Evolutionary conservation across 2,113 vertebrate genomes (phyloP), one percentile per base, ranked within the genome.

Genomic region (Plotosus lineatus): DNA sequence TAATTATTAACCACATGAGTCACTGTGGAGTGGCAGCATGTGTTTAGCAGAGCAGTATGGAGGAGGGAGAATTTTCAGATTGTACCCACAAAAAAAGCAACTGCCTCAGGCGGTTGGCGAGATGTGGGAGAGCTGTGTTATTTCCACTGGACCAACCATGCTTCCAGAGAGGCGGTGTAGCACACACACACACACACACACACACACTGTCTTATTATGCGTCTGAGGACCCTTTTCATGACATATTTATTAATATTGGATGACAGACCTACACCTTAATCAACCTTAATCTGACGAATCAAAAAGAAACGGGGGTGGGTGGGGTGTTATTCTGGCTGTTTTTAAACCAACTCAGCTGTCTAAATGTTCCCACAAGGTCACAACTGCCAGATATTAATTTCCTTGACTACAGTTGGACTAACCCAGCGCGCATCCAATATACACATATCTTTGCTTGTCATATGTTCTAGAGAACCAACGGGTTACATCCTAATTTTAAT

Each of bases 1-100:
- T 12, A 80, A 73, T 80, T 60, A 56, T 80, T 72, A 80, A 72
- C 78, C 68, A 44, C 55, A 72, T 61, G 78, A 80, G 53, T 80
- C 66, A 80, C 46, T 66, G 31, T 80, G 55, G 26, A 71, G 68
- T 61, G 66, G 55, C 68, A 71, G 65, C 61, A 68, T 79, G 63
- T 79, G 77, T 23, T 48, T 80, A 72, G 68, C 66, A 44, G 42
- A 61, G 44, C 55, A 73, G 66, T 42, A 26, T 73, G 68, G 78
- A 61, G 78, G 68, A 80, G 78, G 68, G 68, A 58, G 78, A 7
- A 21, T 73, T 60, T 46, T 48, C 19, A 61, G 68, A 48, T 46
- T 19, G 33, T 72, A 60, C 51, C 38, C 68, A 60, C 4, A 73
- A 61, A 71, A 73, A 72, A 60, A 31, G 40, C 6, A 5, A 44